Evolutionary conservation across 2,113 vertebrate genomes (phyloP).

Genomic region (Tonatia bakeri): DNA sequence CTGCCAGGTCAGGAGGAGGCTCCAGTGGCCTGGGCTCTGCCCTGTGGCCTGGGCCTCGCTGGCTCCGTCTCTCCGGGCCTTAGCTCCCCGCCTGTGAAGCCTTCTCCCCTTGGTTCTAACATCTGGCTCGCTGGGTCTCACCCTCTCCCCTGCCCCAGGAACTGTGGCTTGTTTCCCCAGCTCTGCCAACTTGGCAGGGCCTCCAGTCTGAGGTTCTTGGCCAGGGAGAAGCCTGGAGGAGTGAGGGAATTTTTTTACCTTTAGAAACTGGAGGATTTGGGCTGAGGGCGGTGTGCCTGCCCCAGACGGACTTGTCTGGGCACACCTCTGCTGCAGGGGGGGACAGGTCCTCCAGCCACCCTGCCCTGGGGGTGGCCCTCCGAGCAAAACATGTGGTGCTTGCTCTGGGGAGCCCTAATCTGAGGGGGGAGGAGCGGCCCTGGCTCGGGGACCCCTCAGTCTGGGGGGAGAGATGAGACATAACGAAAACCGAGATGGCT

Average conservation of each 20-base stretch:
- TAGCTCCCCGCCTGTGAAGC: neutral
- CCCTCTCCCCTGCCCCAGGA: neutral
- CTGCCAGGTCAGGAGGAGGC: neutral
- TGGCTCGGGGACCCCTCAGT: neutral
- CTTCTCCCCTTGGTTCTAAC: neutral
- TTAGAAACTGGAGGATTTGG: slow-evolving; percentile 43
- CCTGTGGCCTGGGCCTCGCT: neutral
- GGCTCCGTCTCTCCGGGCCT: neutral
- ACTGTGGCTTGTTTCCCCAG: neutral
- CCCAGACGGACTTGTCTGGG: slow-evolving; percentile 37
- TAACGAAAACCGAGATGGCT: neutral
- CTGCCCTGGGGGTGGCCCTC: neutral
- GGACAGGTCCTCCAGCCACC: neutral
- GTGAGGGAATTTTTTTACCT: slow-evolving; percentile 17
- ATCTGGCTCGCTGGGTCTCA: neutral
- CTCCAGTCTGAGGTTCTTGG: slow-evolving; percentile 54
- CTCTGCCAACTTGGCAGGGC: slow-evolving; percentile 35
- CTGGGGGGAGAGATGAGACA: neutral
- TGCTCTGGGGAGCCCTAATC: neutral
- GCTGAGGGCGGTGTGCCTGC: slow-evolving; percentile 21
- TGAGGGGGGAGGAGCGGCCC: neutral
- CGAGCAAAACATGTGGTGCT: neutral
- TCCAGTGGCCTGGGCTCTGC: neutral
- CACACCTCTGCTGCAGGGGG: neutral
- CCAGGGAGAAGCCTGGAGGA: slow-evolving; percentile 15